These are phyloP conservation scores for Cantharis nigra DNA, from an alignment of 2,888 invertebrate genomes.

Conservation along the genomic window DNA sequence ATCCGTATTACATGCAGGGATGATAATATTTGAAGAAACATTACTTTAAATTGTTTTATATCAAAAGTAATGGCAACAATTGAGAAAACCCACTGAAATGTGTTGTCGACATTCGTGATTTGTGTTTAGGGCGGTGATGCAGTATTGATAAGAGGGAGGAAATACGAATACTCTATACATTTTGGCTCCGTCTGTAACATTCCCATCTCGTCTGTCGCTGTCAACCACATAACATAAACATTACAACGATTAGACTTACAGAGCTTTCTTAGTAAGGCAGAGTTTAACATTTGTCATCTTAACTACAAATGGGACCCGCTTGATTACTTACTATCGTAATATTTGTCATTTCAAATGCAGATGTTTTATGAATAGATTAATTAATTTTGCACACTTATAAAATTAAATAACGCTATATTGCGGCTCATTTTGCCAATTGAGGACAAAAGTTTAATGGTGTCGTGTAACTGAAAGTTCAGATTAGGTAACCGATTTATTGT, in stretches of 20 bases:
- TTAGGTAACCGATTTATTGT: not conserved
- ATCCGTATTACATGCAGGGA: not conserved
- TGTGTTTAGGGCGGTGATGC: slow-evolving; percentile 42
- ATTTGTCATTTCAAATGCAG: slow-evolving; percentile 1
- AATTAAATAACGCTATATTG: not conserved
- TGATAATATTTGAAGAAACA: not conserved
- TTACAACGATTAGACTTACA: slow-evolving; percentile 11
- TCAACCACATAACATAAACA: slow-evolving; percentile 24
- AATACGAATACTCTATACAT: slow-evolving; percentile 30
- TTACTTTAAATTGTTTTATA: slow-evolving; percentile 2
- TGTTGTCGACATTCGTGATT: slow-evolving; percentile 44
- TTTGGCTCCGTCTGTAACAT: slow-evolving; percentile 26
- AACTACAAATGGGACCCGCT: not conserved
- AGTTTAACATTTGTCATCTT: not conserved
- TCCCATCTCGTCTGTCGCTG: slow-evolving; percentile 27
- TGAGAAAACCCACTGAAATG: slow-evolving; percentile 34
- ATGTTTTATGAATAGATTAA: not conserved
- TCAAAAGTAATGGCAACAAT: slow-evolving; percentile 28
- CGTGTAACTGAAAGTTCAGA: not conserved
- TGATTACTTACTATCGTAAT: not conserved
- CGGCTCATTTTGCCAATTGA: not conserved
- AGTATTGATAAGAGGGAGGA: slow-evolving; percentile 37
- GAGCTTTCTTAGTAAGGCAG: slow-evolving; percentile 2
- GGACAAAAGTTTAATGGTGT: not conserved
- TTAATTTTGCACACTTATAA: not conserved